phyloP scores from a whole-genome alignment of 2,888 invertebrate genomes.

The Troilus luridus region DNA sequence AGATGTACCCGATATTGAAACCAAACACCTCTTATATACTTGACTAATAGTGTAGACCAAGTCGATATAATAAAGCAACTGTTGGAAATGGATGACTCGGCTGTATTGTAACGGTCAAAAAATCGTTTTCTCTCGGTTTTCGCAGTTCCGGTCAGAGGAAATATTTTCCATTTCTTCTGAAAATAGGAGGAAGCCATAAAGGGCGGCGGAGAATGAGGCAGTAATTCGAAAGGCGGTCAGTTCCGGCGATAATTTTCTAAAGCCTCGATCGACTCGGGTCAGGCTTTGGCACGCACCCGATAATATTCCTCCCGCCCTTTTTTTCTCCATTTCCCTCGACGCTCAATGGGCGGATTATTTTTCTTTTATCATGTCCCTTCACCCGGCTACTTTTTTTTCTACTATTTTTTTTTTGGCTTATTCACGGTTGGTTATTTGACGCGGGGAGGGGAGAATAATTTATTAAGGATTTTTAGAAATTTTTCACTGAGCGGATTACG shows the following conservation, averaged over 20 bases:
- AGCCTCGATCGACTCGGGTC: neutral
- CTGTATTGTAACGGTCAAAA: neutral
- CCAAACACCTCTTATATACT: too few relatives aligned
- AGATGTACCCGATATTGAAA: too few relatives aligned
- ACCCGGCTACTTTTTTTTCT: neutral
- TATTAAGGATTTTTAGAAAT: conserved; percentile 10
- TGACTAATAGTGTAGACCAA: too few relatives aligned
- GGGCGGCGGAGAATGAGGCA: conserved; percentile 36
- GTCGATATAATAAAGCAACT: neutral
- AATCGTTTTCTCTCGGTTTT: neutral
- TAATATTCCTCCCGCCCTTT: neutral
- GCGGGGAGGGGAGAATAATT: neutral
- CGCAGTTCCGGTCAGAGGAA: neutral
- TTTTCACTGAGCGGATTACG: conserved; percentile 30
- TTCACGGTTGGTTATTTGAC: neutral
- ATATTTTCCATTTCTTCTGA: conserved; percentile 44
- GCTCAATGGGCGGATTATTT: conserved; percentile 27
- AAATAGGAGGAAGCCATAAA: conserved; percentile 42
- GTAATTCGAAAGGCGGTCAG: conserved; percentile 58
- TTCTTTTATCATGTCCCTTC: conserved; percentile 16
- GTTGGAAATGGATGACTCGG: neutral
- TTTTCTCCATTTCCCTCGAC: conserved; percentile 4
- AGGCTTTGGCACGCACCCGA: neutral
- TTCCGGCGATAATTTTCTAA: conserved; percentile 59
- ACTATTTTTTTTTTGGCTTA: neutral